Evolutionary conservation across 2,888 invertebrate species (phyloP).

Genomic region (Phyto melanocephala): DNA sequence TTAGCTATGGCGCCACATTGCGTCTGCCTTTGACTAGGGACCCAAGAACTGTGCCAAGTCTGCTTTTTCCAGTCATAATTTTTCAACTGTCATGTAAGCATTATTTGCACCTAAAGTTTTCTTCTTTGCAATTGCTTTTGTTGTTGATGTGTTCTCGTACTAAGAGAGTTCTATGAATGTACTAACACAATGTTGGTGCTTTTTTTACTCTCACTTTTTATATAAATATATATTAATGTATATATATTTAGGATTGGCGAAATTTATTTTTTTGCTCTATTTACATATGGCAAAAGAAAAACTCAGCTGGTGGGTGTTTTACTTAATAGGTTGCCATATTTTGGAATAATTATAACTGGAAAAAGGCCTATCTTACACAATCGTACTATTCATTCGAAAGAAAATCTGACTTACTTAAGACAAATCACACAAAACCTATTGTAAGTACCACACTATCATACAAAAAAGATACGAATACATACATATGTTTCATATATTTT

Average conservation of each 20-base stretch:
- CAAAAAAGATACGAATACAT: too few relatives aligned
- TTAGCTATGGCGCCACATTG: slow-evolving; percentile 56
- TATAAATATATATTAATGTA: too few relatives aligned
- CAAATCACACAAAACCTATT: too few relatives aligned
- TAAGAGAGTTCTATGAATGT: slow-evolving; percentile 12
- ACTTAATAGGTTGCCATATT: slow-evolving; percentile 41
- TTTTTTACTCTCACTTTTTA: slow-evolving; percentile 22
- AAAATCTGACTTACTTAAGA: too few relatives aligned
- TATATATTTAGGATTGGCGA: slow-evolving; percentile 11
- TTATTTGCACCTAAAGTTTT: slow-evolving; percentile 47
- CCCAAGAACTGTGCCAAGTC: slow-evolving; percentile 51
- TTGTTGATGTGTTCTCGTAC: not conserved
- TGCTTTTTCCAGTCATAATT: slow-evolving; percentile 51
- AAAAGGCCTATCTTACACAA: too few relatives aligned
- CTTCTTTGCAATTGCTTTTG: slow-evolving; percentile 25
- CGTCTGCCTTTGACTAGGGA: slow-evolving; percentile 53
- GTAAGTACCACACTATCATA: too few relatives aligned
- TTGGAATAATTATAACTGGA: not conserved
- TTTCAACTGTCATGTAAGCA: slow-evolving; percentile 50
- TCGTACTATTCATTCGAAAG: too few relatives aligned
- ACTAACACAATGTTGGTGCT: not conserved
- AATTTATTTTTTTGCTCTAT: slow-evolving; percentile 28
- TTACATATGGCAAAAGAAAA: slow-evolving; percentile 15
- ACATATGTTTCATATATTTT: too few relatives aligned
- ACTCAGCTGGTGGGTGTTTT: slow-evolving; percentile 55